These are phyloP conservation scores for Ophion ellenae DNA, from an alignment of 2,888 invertebrate genomes.

Conservation along the genomic window DNA sequence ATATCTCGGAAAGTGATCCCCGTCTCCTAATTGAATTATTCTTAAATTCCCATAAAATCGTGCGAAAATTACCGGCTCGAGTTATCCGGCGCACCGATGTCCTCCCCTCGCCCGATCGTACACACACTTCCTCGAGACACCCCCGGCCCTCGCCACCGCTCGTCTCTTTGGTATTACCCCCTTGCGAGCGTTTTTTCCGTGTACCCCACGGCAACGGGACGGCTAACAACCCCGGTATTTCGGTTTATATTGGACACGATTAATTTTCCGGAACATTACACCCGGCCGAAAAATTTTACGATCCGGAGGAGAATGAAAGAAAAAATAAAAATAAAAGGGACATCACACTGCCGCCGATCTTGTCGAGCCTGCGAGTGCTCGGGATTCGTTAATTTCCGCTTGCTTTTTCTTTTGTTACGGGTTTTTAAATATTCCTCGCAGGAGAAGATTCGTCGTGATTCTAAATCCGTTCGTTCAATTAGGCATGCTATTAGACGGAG, in stretches of 20 bases:
- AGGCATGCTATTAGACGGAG: no score
- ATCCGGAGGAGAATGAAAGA: slow-evolving; percentile 18
- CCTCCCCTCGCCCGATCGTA: slow-evolving; percentile 31
- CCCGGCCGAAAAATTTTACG: slow-evolving; percentile 59
- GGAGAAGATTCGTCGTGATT: no score
- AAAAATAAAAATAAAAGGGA: background rate
- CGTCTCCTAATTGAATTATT: slow-evolving; percentile 84
- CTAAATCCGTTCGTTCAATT: no score
- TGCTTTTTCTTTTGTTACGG: background rate
- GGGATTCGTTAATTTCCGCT: slow-evolving; percentile 14
- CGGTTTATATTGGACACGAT: slow-evolving; percentile 78
- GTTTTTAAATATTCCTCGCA: no score
- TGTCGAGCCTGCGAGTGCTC: background rate
- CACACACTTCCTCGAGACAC: slow-evolving; percentile 28
- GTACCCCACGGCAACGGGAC: slow-evolving; percentile 59
- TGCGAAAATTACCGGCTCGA: slow-evolving; percentile 81
- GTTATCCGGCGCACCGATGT: slow-evolving; percentile 55
- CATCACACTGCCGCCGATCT: background rate
- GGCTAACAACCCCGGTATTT: slow-evolving; percentile 55
- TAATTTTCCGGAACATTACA: slow-evolving; percentile 82
- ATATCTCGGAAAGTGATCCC: slow-evolving; percentile 83
- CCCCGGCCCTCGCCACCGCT: slow-evolving; percentile 49
- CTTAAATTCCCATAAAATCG: slow-evolving; percentile 84
- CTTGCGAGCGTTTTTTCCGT: background rate
- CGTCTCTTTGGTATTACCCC: slow-evolving; percentile 12